Base-by-base conservation (phyloP, 2,888 invertebrate genomes). In the Panopea generosa region DNA sequence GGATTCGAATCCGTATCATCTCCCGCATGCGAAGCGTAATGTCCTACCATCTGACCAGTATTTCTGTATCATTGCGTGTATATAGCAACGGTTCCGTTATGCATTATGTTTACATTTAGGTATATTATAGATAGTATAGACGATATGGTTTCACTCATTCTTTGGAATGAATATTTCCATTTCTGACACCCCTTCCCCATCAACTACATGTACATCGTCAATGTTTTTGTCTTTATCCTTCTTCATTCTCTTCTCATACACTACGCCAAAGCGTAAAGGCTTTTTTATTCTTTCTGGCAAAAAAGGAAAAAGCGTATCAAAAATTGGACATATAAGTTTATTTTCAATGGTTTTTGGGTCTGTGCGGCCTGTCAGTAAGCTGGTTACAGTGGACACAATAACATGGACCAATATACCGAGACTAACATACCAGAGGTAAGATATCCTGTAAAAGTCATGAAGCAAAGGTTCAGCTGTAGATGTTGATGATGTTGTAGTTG, bases 341-440 rank as follows among this genome's bases (percentile, higher is more conserved):
- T 29, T 45, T 33, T 74, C 61, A 2, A 74, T n/a, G 0, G 40
- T 14, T 16, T 53, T 50, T 0, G 68, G 62, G 14, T 74, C 33
- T 2, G 67, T 74, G 26, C 43, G 20, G 11, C 83, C 81, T 26
- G 83, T 77, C 14, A 81, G 52, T 18, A 74, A 62, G 60, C 83
- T 83, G 26, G 79, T 72, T 26, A 81, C 29, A 18, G 81, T 66
- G 1, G 74, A 70, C 2, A 71, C 27, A 26, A 71, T 67, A 1
- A 81, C 40, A 18, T 73, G 66, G 2, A 79, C 38, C 11, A 71
- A 26, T 55, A 75, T 78, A 1, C 78, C 83, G 1, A 71, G 52
- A 22, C 76, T 60, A 11, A 81, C 78, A 67, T 83, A 83, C 68
- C 81, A 81, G 40, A 33, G 27, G 33, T 62, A 62, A 1, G 61